These are phyloP conservation scores for Drosophila novamexicana DNA, from an alignment of 1,140 invertebrate genomes.

Conservation along the genomic window DNA sequence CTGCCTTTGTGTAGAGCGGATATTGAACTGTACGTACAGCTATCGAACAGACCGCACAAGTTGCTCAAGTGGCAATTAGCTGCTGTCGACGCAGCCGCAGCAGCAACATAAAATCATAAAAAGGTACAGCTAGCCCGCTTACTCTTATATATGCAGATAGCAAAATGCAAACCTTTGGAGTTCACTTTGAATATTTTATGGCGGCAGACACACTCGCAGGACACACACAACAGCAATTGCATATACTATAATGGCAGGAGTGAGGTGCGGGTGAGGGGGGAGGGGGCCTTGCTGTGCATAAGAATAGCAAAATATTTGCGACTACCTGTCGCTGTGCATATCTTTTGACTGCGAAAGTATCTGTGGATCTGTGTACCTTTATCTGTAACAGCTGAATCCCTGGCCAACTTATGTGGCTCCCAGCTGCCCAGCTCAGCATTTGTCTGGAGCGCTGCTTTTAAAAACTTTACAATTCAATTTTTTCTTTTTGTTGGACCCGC, in stretches of 20 bases:
- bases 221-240: slow-evolving; percentile 45
- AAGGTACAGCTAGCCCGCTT: not conserved
- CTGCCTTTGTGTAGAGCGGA: slow-evolving; percentile 25
- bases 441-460: slow-evolving; percentile 68
- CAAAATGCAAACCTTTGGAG: slow-evolving; percentile 42
- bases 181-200: slow-evolving; percentile 73
- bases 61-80: slow-evolving; percentile 70
- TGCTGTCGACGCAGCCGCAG: slow-evolving; percentile 18
- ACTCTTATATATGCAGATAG: slow-evolving; percentile 44
- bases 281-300: too few species aligned
- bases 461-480: slow-evolving; percentile 82
- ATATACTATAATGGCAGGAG: slow-evolving; percentile 36
- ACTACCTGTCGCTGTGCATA: not conserved
- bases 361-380: slow-evolving; percentile 1
- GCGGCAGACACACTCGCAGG: slow-evolving; percentile 38
- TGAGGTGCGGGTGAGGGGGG: not conserved
- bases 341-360: slow-evolving; percentile 37
- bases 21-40: slow-evolving; percentile 51
- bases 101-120: slow-evolving; percentile 49
- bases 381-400: slow-evolving; percentile 36
- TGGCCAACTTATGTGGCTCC: slow-evolving; percentile 41
- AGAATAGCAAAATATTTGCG: too few species aligned
- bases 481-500: slow-evolving; percentile 8
- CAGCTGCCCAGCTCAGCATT: slow-evolving; percentile 51
- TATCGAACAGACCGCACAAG: slow-evolving; percentile 30